These are phyloP conservation scores for Rotaria magnacalcarata DNA, from an alignment of 2,888 invertebrate genomes.

Conservation along the genomic window DNA sequence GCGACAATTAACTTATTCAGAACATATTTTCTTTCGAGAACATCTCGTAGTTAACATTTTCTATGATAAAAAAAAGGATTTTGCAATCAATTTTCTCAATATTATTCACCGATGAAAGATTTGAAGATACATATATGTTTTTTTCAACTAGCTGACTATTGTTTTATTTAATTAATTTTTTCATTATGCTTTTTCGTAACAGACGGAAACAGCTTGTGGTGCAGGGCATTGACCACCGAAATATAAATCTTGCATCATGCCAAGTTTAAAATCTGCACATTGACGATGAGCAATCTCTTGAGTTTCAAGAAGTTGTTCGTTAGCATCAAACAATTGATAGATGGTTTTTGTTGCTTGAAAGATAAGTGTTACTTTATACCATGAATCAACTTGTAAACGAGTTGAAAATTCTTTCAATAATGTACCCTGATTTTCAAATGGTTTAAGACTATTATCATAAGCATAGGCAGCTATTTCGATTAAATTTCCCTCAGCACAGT, in stretches of 20 bases:
- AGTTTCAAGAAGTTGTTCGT: constrained; percentile 34
- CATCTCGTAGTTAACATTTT: too few relatives aligned
- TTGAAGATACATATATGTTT: too few relatives aligned
- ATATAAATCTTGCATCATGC: constrained; percentile 40
- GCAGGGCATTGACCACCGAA: constrained; percentile 46
- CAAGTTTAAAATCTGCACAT: constrained; percentile 39
- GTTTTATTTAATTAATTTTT: background rate
- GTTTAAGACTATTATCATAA: constrained; percentile 42
- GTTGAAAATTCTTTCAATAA: constrained; percentile 40
- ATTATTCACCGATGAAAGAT: too few relatives aligned
- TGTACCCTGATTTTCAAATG: constrained; percentile 44
- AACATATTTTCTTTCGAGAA: too few relatives aligned
- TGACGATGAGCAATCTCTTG: constrained; percentile 38
- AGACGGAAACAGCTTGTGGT: constrained; percentile 41
- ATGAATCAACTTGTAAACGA: constrained; percentile 37
- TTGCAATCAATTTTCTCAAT: too few relatives aligned
- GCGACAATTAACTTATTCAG: too few relatives aligned
- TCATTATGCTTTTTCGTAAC: background rate
- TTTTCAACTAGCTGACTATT: too few relatives aligned
- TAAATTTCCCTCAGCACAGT: constrained; percentile 35
- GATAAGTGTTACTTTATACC: constrained; percentile 37
- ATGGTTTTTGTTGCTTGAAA: constrained; percentile 37
- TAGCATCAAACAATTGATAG: constrained; percentile 38
- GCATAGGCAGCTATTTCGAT: constrained; percentile 45
- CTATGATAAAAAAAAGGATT: too few relatives aligned